Conservation (phyloP, 2,113 vertebrate genomes). For the Odobenus rosmarus region DNA sequence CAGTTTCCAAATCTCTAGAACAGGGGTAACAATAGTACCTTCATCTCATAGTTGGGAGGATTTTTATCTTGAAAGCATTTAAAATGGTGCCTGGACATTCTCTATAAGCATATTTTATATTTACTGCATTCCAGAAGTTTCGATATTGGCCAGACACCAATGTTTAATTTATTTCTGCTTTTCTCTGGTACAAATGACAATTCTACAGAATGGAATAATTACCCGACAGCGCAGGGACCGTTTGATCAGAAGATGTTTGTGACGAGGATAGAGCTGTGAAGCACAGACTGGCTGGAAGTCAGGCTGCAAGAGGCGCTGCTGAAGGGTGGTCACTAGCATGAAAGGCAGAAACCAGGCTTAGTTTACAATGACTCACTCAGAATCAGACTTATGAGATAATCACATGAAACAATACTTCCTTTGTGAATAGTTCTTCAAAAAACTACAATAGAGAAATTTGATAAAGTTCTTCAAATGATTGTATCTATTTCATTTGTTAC, state of each 20-base stretch:
- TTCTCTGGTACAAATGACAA: neutral
- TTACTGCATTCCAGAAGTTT: neutral
- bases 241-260: conserved; percentile 99
- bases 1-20: neutral
- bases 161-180: neutral
- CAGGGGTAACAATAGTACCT: neutral
- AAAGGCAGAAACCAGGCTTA: conserved; percentile 50
- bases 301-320: conserved; percentile 96
- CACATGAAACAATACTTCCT: neutral
- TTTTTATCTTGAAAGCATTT: conserved; percentile 26
- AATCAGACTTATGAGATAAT: neutral
- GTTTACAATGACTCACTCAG: conserved; percentile 2
- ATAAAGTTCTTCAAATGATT: conserved; percentile 33
- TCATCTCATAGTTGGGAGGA: neutral
- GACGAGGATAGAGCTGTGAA: conserved; percentile 97
- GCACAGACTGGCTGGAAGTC: conserved; percentile 96
- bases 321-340: conserved; percentile 93
- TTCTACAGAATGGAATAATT: conserved; percentile 19
- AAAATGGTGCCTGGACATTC: neutral
- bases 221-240: conserved; percentile 98
- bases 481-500: neutral
- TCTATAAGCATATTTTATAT: neutral
- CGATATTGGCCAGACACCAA: neutral
- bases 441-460: neutral
- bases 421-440: neutral